Base-by-base conservation (phyloP, 2,113 vertebrate genomes). In the Bettongia penicillata region DNA sequence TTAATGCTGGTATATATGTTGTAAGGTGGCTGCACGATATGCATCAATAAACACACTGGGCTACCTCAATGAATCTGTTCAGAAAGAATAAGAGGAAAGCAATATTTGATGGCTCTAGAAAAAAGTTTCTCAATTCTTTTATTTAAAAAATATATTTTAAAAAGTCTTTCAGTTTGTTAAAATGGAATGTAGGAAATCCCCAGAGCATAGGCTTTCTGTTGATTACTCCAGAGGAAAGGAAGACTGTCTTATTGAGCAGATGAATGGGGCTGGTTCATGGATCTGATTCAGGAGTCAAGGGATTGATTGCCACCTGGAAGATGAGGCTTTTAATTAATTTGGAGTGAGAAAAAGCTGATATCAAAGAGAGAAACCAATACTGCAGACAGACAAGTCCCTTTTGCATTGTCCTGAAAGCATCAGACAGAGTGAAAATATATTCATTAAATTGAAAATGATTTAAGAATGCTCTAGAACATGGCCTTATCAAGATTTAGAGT, bases 281-380 rank as follows among this genome's bases (percentile, higher is more conserved):
- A 48, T 96, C 94, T 89, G 95, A 91, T 94, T 97, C 68, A 96
- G 61, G 94, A 97, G 94, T 93, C 97, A 92, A 89, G 95, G 97
- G 97, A 98, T 98, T 98, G 97, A 98, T 97, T 98, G 96, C 95
- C 97, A 98, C 96, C 91, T 98, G 97, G 95, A 98, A 98, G 98
- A 98, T 90, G 48, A 47, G 91, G 95, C 97, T 95, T 97, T 97
- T 98, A 98, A 98, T 98, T 98, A 98, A 98, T 98, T 98, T 47
- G 37, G 52, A 91, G 91, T 22, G 51, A 97, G 93, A 97, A 37
- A 51, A 3, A 0, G 68, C 68, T 84, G 68, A 84, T 1, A 2
- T 84, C 14, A 84, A 84, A 84, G 68, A 43, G 68, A 43, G 68
- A 84, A 84, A 84, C 68, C 68, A 84, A 84, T 84, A 84, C n/a